Conservation (phyloP, 1,140 invertebrate species). For the Camponotus pennsylvanicus region DNA sequence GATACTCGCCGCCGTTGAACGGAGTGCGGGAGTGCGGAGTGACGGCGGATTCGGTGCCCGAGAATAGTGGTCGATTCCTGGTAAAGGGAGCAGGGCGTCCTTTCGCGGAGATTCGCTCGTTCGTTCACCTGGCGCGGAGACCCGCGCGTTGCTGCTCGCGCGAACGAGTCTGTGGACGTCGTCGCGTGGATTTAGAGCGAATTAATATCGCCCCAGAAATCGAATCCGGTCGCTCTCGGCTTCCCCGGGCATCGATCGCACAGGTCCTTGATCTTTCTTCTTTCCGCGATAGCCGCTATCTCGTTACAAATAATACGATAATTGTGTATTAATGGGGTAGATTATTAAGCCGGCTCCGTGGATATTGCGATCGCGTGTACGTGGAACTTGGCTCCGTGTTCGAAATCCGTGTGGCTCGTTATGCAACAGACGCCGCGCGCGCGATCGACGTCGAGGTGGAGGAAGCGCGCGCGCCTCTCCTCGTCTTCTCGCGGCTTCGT, state of each 20-base stretch:
- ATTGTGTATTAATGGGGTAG: too few species aligned
- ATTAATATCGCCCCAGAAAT: background rate
- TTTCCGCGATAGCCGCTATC: too few species aligned
- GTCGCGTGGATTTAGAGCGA: too few species aligned
- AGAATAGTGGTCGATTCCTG: conserved; percentile 43
- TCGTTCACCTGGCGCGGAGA: background rate
- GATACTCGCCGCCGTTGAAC: conserved; percentile 34
- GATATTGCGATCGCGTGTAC: background rate
- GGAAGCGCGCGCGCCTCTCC: conserved; percentile 7
- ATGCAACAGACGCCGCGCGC: conserved; percentile 44
- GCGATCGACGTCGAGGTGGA: conserved; percentile 9
- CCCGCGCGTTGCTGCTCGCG: too few species aligned
- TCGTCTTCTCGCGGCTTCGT: background rate
- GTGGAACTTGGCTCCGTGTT: background rate
- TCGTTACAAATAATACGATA: too few species aligned
- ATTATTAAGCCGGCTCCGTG: conserved; percentile 1
- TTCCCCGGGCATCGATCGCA: too few species aligned
- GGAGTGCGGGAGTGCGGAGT: background rate
- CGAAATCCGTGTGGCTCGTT: conserved; percentile 30
- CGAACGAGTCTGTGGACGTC: too few species aligned
- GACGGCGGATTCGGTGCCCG: background rate
- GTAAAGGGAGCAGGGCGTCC: conserved; percentile 5
- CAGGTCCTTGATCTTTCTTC: too few species aligned
- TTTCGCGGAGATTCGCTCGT: background rate
- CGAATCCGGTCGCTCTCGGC: background rate